Evolutionary conservation across 2,888 invertebrate genomes (phyloP).

Genomic region (Lydus trimaculatus): DNA sequence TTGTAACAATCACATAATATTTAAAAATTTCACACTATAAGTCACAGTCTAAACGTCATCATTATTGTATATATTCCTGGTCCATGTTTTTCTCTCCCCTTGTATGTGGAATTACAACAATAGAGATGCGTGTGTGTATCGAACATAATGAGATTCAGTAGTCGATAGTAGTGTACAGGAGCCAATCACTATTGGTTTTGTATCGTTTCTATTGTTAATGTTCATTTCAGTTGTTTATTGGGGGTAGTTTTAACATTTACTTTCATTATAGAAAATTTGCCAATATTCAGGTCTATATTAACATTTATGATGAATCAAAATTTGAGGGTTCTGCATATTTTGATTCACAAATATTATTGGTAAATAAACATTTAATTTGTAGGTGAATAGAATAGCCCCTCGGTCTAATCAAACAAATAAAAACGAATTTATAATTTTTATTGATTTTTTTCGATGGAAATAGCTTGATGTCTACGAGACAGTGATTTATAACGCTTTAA

Average conservation of each 20-base stretch:
- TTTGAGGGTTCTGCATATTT: conserved; percentile 4
- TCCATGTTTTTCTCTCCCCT: conserved; percentile 37
- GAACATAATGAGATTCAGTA: conserved; percentile 55
- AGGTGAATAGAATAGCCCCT: not conserved
- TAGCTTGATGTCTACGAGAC: not conserved
- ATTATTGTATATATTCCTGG: conserved; percentile 11
- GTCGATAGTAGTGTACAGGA: conserved; percentile 50
- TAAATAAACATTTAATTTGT: not conserved
- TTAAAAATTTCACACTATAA: conserved; percentile 48
- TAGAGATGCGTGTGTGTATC: conserved; percentile 54
- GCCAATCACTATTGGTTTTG: conserved; percentile 55
- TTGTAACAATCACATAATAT: conserved; percentile 44
- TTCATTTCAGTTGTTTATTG: conserved; percentile 30
- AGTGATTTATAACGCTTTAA: not conserved
- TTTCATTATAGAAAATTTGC: conserved; percentile 16
- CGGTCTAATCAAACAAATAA: not conserved
- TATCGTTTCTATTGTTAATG: conserved; percentile 49
- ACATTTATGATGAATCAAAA: conserved; percentile 1
- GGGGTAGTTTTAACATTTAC: conserved; percentile 33
- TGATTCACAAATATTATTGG: not conserved
- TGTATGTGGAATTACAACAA: conserved; percentile 48
- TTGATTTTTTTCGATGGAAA: not conserved
- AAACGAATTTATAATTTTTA: not conserved
- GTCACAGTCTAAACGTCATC: conserved; percentile 45
- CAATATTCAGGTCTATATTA: not conserved